Conservation (phyloP, 2,797 vertebrate genomes). For the Hippopotamyrus pictus region DNA sequence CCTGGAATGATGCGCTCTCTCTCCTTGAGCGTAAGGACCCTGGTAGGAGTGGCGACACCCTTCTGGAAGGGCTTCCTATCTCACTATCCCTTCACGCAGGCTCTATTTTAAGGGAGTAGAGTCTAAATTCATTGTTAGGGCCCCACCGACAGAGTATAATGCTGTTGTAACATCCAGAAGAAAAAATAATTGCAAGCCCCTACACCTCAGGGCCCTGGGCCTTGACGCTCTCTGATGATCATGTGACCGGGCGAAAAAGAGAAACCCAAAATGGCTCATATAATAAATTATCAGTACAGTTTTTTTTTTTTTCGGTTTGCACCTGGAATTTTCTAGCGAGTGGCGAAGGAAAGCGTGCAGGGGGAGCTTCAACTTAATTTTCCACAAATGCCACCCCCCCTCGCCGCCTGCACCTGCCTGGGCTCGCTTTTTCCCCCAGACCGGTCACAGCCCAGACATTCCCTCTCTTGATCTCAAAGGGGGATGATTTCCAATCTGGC, state of each 20-base stretch:
- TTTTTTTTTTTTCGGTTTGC: not conserved
- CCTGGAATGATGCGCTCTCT: not conserved
- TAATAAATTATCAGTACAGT: slow-evolving; percentile 13
- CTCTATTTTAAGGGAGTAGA: not conserved
- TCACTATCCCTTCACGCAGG: not conserved
- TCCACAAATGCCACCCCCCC: not conserved
- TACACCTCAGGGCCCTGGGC: not conserved
- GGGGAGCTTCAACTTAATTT: not conserved
- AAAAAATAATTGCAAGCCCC: not conserved
- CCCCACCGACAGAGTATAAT: not conserved
- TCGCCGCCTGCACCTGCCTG: not conserved
- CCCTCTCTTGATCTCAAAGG: not conserved
- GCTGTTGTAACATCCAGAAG: not conserved
- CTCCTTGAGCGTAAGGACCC: not conserved
- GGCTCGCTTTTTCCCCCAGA: not conserved
- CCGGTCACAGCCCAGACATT: not conserved
- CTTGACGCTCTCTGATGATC: not conserved
- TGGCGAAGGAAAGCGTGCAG: not conserved
- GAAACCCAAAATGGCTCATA: not conserved
- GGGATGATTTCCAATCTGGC: not conserved
- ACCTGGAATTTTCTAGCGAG: slow-evolving; percentile 16
- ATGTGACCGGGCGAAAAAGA: not conserved
- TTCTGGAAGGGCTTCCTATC: not conserved
- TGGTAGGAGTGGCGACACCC: not conserved
- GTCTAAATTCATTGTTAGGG: not conserved